Evolutionary conservation across 2,888 invertebrate genomes (phyloP), one percentile per base, ranked within the genome.

Genomic region (Drepanosiphum platanoidis): DNA sequence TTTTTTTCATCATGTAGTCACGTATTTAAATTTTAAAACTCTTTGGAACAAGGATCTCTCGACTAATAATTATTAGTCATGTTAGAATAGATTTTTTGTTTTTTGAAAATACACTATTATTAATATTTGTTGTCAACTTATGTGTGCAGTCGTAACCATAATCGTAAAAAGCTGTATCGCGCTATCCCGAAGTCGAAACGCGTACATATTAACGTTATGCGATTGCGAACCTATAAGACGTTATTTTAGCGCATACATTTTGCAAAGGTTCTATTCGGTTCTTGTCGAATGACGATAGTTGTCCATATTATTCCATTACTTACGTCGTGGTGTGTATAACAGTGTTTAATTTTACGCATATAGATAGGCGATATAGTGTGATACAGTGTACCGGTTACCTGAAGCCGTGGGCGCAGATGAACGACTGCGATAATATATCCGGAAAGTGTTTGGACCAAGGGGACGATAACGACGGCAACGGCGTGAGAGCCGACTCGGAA

Each of bases 331-430:
- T 22, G 13, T 22, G 11, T 64, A 1, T 64, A 64, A 64, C 11
- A 22, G 9, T 30, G 7, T 30, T 3, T 66, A 46, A 36, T 52
- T 87, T 0, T 58, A 70, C 8, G 22, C 13, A 11, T 71, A 52
- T 90, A 92, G 96, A 96, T 89, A 94, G 94, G 90, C 96, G 95
- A 89, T 97, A 95, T 90, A 94, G 93, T 88, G 95, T 96, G 9
- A 95, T 97, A 80, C 97, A 97, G 89, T 97, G 96, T 89, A 97
- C 96, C 4, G 97, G 97, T 0, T 97, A 97, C 89, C 90, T 98
- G 64, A 97, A 97, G 89, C 95, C 97, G 0, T 97, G 96, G 97
- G 93, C 95, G 1, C 94, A 95, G 0, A 93, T 94, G 1, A 96
- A 95, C 90, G 91, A 94, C 77, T 92, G 93, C 0, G 79, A 86